phyloP scores from a whole-genome alignment of 2,888 invertebrate species.

The Ctena decussata region DNA sequence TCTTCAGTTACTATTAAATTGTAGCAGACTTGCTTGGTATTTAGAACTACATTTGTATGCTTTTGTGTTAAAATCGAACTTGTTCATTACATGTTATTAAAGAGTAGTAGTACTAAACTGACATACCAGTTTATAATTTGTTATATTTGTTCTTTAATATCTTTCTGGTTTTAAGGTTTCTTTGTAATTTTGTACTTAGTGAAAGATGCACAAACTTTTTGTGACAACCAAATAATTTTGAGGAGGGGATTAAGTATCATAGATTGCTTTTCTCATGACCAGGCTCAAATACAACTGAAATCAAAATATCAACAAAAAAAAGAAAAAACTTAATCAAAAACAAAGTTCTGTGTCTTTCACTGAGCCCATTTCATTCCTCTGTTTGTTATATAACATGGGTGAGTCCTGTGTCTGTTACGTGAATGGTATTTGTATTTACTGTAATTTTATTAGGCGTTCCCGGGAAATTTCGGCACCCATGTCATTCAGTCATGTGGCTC shows the following conservation, averaged over 20 bases:
- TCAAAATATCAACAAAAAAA: not conserved
- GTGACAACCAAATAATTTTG: too few relatives aligned
- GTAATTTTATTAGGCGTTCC: slow-evolving; percentile 77
- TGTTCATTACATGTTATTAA: not conserved
- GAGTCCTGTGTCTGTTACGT: too few relatives aligned
- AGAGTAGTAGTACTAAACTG: not conserved
- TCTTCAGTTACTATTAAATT: too few relatives aligned
- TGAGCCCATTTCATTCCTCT: not conserved
- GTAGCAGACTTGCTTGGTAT: too few relatives aligned
- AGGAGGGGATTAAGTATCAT: too few relatives aligned
- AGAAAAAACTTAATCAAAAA: not conserved
- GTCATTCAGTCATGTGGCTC: slow-evolving; percentile 99
- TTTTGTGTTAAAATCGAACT: not conserved
- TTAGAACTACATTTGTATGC: not conserved
- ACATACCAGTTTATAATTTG: not conserved
- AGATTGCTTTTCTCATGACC: too few relatives aligned
- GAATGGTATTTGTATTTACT: not conserved
- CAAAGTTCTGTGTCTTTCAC: not conserved
- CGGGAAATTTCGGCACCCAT: slow-evolving; percentile 96
- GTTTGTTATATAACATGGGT: not conserved
- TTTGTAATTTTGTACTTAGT: not conserved
- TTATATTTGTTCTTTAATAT: not conserved
- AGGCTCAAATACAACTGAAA: too few relatives aligned
- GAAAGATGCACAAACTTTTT: not conserved
- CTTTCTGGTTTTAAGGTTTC: slow-evolving; percentile 1